These are phyloP conservation scores for Megalops cyprinoides DNA, from an alignment of 2,797 vertebrate species.

Conservation along the genomic window DNA sequence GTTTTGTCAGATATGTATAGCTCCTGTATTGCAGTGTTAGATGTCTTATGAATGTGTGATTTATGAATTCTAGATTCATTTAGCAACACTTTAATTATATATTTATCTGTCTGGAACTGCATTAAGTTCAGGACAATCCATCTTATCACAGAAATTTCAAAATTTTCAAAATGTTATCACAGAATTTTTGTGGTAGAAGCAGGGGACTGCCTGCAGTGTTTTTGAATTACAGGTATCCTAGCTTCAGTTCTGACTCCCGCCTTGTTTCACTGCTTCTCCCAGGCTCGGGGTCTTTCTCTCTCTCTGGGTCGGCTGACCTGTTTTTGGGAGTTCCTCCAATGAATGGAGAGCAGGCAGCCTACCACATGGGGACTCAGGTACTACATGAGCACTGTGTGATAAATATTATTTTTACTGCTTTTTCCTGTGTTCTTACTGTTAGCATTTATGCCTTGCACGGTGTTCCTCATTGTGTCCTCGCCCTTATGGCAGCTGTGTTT, in stretches of 20 bases:
- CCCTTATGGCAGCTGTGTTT: neutral
- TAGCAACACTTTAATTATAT: neutral
- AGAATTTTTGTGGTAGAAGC: no score
- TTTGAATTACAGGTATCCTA: neutral
- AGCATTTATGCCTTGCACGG: neutral
- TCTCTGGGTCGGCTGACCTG: conserved; percentile 88
- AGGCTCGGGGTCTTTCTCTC: conserved; percentile 91
- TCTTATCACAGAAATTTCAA: no score
- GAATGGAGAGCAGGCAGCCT: conserved; percentile 86
- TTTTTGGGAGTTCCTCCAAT: conserved; percentile 88
- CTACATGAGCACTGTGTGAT: neutral
- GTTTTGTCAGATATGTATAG: no score
- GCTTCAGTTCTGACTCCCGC: neutral
- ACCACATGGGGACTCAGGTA: conserved; percentile 74
- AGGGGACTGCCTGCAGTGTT: neutral
- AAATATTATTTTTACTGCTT: neutral
- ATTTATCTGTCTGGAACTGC: no score
- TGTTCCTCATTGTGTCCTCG: neutral
- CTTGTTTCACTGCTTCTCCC: neutral
- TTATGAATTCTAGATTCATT: neutral
- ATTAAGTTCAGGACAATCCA: no score
- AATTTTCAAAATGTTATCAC: no score
- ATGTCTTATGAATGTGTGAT: no score
- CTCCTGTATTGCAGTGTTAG: no score
- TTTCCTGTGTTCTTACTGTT: no score